phyloP scores from a whole-genome alignment of 1,140 invertebrate genomes.

The Drosophila equinoxialis region DNA sequence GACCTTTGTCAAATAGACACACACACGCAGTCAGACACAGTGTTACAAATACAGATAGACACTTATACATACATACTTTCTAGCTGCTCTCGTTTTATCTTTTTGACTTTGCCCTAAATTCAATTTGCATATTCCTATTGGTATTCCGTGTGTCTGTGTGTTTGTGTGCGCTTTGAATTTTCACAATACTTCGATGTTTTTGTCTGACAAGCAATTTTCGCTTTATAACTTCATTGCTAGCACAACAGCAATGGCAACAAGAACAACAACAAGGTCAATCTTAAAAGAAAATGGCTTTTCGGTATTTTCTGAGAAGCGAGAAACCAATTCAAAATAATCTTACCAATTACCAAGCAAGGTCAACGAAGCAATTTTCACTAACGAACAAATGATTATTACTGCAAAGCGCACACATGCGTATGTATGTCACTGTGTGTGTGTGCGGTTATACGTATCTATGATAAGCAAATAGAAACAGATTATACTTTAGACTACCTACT shows the following conservation, averaged over 20 bases:
- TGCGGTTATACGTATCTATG: constrained; percentile 31
- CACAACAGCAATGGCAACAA: constrained; percentile 51
- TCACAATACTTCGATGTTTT: constrained; percentile 32
- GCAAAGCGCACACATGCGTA: constrained; percentile 49
- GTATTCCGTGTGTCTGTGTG: background rate
- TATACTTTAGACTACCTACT: constrained; percentile 33
- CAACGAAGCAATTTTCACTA: constrained; percentile 65
- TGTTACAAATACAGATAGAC: constrained; percentile 4
- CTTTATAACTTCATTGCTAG: constrained; percentile 67
- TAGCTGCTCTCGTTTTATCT: constrained; percentile 55
- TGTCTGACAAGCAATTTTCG: constrained; percentile 72
- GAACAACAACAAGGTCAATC: constrained; percentile 33
- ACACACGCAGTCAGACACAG: constrained; percentile 6
- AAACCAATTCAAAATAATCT: constrained; percentile 76
- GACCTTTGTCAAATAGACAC: constrained; percentile 73
- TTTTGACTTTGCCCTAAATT: constrained; percentile 58
- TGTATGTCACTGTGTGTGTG: background rate
- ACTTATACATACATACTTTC: constrained; percentile 34
- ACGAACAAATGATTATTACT: constrained; percentile 80
- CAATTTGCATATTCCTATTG: constrained; percentile 58
- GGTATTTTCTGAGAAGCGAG: constrained; percentile 19
- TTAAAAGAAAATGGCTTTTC: constrained; percentile 6
- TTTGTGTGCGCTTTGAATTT: constrained; percentile 59
- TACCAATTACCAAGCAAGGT: constrained; percentile 70
- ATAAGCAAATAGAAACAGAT: constrained; percentile 79